phyloP scores from a whole-genome alignment of 2,888 invertebrate species.

The Orthosia gothica region DNA sequence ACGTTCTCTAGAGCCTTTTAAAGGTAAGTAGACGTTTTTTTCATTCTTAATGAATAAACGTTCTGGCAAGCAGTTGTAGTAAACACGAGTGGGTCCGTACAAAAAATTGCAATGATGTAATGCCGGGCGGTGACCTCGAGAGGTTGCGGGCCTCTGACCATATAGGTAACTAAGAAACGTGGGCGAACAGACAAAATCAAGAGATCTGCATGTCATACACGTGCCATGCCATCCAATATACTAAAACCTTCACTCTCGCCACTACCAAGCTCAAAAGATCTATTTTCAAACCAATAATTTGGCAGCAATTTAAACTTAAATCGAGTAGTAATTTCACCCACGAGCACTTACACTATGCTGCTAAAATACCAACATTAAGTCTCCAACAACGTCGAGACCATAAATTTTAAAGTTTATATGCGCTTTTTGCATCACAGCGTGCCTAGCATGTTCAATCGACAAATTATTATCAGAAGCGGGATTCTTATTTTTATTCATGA shows the following conservation, averaged over 20 bases:
- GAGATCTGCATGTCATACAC: conserved; percentile 53
- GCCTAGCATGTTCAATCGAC: conserved; percentile 18
- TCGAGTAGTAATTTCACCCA: conserved; percentile 21
- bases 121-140: conserved; percentile 68
- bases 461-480: conserved; percentile 45
- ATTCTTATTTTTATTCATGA: conserved; percentile 57
- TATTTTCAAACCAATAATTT: conserved; percentile 25
- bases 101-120: conserved; percentile 76
- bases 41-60: conserved; percentile 41
- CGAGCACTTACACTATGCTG: conserved; percentile 4
- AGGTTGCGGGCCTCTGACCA: conserved; percentile 64
- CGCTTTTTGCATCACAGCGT: conserved; percentile 37
- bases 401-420: conserved; percentile 36
- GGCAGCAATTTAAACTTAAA: conserved; percentile 28
- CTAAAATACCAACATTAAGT: conserved; percentile 27
- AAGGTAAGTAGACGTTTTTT: conserved; percentile 40
- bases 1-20: conserved; percentile 12
- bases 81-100: conserved; percentile 51
- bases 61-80: conserved; percentile 23
- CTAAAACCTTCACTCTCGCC: conserved; percentile 8
- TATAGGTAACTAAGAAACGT: conserved; percentile 63
- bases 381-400: conserved; percentile 6
- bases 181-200: conserved; percentile 62
- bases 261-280: conserved; percentile 2
- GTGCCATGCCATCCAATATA: conserved; percentile 30